A percentile compares a stretch with the other conserved stretches of the same genome.
Conservation (phyloP, 2,113 vertebrate genomes). For the Ceyx margarethae region DNA sequence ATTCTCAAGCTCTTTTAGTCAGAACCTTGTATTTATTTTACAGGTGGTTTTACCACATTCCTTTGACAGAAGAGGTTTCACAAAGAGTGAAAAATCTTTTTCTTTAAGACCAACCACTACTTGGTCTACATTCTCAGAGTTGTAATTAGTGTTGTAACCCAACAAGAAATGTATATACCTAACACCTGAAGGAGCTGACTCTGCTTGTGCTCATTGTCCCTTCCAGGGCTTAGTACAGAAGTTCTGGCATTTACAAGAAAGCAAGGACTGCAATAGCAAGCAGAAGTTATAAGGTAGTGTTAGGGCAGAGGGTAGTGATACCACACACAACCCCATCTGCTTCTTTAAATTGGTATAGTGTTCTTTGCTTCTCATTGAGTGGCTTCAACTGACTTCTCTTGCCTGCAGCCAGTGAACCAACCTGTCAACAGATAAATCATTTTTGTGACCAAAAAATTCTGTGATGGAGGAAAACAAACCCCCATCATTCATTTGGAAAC, state of each 20-base stretch:
- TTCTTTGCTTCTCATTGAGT: constrained; percentile 17
- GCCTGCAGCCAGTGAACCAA: constrained; percentile 24
- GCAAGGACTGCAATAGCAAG: not conserved
- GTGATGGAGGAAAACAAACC: not conserved
- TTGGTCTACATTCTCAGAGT: not conserved
- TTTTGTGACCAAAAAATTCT: not conserved
- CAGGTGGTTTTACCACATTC: not conserved
- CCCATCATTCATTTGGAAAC: constrained; percentile 17
- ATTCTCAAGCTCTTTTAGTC: not conserved
- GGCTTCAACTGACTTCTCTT: constrained; percentile 18
- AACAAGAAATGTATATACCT: not conserved
- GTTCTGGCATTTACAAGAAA: not conserved
- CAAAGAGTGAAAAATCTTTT: not conserved
- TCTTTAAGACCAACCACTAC: not conserved
- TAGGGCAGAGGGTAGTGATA: not conserved
- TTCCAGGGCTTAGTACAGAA: not conserved
- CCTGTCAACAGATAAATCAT: constrained; percentile 56
- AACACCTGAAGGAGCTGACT: not conserved
- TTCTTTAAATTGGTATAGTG: not conserved
- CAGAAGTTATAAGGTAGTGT: not conserved
- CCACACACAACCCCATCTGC: not conserved
- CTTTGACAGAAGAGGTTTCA: not conserved
- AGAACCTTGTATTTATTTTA: not conserved
- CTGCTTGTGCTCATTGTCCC: not conserved
- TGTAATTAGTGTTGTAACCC: not conserved